phyloP scores from a whole-genome alignment of 1,140 invertebrate species.

The Drosophila melanogaster region DNA sequence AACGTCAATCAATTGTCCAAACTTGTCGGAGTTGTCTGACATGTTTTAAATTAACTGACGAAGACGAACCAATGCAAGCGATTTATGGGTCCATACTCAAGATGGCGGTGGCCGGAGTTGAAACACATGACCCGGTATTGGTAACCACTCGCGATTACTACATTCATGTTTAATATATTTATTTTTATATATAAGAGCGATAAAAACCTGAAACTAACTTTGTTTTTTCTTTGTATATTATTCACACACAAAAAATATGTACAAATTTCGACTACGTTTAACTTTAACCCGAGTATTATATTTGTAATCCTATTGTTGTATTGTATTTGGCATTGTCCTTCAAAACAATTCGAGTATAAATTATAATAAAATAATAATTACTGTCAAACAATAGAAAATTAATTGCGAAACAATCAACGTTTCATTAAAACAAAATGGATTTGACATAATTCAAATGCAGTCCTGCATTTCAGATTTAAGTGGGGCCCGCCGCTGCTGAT shows the following conservation, averaged over 20 bases:
- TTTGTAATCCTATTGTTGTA: constrained; percentile 47
- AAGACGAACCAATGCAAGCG: constrained; percentile 78
- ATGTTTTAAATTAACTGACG: constrained; percentile 83
- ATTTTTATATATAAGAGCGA: too few relatives aligned
- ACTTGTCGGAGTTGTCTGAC: constrained; percentile 82
- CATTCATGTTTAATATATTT: too few relatives aligned
- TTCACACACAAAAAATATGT: too few relatives aligned
- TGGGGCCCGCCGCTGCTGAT: constrained; percentile 49
- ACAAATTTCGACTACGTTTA: constrained; percentile 10
- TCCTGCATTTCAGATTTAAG: constrained; percentile 76
- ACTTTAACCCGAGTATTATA: constrained; percentile 1
- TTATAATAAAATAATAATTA: constrained; percentile 83
- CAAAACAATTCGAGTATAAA: constrained; percentile 72
- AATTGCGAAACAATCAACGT: constrained; percentile 83
- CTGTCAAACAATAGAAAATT: constrained; percentile 83
- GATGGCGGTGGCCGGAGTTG: constrained; percentile 51
- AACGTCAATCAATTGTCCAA: constrained; percentile 83
- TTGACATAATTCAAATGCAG: constrained; percentile 84
- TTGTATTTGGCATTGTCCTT: constrained; percentile 27
- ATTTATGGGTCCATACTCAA: constrained; percentile 74
- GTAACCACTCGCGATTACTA: too few relatives aligned
- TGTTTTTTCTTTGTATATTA: too few relatives aligned
- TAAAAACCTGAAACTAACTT: too few relatives aligned
- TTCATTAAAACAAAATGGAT: constrained; percentile 84
- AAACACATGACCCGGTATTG: too few relatives aligned